Conservation (phyloP, 2,113 vertebrate genomes). For the Eidolon helvum region DNA sequence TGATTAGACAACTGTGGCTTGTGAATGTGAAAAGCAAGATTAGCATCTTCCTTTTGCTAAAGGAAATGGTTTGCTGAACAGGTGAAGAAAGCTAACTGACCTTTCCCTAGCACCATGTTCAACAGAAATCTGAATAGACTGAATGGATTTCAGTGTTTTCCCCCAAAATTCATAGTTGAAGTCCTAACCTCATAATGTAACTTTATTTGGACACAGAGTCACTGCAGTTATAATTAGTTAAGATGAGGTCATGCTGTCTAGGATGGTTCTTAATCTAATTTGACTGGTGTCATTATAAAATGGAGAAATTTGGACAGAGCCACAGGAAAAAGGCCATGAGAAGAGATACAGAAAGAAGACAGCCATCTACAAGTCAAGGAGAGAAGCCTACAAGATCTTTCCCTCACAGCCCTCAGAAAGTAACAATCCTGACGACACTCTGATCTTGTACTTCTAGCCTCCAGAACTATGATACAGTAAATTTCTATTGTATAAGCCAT, state of each 20-base stretch:
- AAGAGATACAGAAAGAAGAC: background rate
- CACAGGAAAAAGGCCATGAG: background rate
- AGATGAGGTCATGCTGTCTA: background rate
- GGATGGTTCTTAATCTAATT: background rate
- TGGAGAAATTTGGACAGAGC: background rate
- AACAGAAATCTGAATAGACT: background rate
- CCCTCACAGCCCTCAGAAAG: background rate
- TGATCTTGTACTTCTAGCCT: background rate
- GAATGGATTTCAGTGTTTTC: background rate
- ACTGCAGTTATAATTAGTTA: background rate
- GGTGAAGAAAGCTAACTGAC: background rate
- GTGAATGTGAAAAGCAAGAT: background rate
- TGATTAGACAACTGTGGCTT: background rate
- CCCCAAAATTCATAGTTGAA: background rate
- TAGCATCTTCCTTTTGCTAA: background rate
- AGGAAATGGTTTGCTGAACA: background rate
- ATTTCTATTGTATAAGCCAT: background rate
- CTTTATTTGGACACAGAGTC: background rate
- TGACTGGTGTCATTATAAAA: background rate
- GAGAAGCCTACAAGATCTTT: background rate
- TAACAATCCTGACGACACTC: background rate
- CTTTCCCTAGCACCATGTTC: background rate
- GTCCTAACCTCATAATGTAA: background rate
- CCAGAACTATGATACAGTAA: background rate
- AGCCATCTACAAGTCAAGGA: background rate